phyloP scores from a whole-genome alignment of 2,888 invertebrate genomes.

The Dusona sp. region DNA sequence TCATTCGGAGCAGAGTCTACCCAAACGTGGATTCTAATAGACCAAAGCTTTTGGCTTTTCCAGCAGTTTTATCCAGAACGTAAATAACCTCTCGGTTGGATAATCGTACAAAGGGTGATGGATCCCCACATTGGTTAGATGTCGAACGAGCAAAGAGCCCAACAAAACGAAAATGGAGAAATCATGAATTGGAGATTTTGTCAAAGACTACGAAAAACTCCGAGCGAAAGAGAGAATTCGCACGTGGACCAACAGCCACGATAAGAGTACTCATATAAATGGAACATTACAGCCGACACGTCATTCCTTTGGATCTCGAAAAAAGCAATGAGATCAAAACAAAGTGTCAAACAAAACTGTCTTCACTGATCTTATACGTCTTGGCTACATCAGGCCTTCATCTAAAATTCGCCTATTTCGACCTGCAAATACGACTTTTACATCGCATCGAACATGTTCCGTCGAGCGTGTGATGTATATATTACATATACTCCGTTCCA shows the following conservation, averaged over 20 bases:
- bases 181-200: constrained; percentile 41
- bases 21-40: constrained; percentile 25
- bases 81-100: constrained; percentile 41
- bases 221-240: neutral
- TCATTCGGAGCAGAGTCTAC: constrained; percentile 34
- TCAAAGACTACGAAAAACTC: constrained; percentile 15
- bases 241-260: constrained; percentile 36
- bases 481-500: constrained; percentile 51
- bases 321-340: constrained; percentile 33
- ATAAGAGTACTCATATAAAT: constrained; percentile 70
- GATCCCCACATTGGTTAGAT: neutral
- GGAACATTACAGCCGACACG: constrained; percentile 69
- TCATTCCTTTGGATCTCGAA: constrained; percentile 41
- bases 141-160: constrained; percentile 20
- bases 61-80: constrained; percentile 30
- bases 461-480: constrained; percentile 64
- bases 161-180: constrained; percentile 2
- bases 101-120: constrained; percentile 39
- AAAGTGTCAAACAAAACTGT: constrained; percentile 64
- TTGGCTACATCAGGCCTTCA: constrained; percentile 13
- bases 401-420: constrained; percentile 48
- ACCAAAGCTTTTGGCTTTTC: constrained; percentile 42
- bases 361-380: constrained; percentile 50
- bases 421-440: constrained; percentile 12
- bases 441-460: constrained; percentile 61